phyloP scores from a whole-genome alignment of 2,888 invertebrate genomes.

The Acrocyrtus sp. region DNA sequence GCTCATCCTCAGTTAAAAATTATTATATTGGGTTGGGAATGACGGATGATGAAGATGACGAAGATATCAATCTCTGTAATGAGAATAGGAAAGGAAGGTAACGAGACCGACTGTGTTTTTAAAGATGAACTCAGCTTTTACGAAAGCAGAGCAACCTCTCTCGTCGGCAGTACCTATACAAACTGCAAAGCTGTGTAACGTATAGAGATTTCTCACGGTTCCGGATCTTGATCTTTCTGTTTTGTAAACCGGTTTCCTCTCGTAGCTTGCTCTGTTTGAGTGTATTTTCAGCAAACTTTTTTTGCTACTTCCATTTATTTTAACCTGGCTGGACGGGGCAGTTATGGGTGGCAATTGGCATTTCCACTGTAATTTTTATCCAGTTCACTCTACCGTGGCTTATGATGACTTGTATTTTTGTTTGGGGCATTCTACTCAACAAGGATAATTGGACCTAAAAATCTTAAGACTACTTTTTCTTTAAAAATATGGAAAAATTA shows the following conservation, averaged over 20 bases:
- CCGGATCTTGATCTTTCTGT: constrained; percentile 37
- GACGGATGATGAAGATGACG: background rate
- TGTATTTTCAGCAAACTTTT: too few relatives aligned
- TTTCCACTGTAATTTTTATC: constrained; percentile 19
- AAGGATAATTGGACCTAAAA: constrained; percentile 18
- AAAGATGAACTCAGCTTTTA: background rate
- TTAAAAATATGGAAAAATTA: too few relatives aligned
- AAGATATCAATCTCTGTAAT: too few relatives aligned
- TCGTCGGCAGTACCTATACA: background rate
- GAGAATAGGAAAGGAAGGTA: constrained; percentile 23
- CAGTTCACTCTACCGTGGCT: constrained; percentile 23
- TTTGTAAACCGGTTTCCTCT: constrained; percentile 38
- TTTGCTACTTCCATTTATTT: too few relatives aligned
- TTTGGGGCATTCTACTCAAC: background rate
- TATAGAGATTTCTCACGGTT: constrained; percentile 30
- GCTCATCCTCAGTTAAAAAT: too few relatives aligned
- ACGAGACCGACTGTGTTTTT: constrained; percentile 9
- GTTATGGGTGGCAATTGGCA: background rate
- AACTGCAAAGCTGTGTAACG: background rate
- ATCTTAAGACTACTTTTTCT: too few relatives aligned
- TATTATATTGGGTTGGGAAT: background rate
- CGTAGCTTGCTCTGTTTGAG: too few relatives aligned
- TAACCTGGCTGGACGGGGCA: too few relatives aligned
- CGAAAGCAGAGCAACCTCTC: background rate
- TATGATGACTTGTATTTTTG: background rate